Evolutionary conservation across 2,888 invertebrate species (phyloP).

Genomic region (Caenorhabditis sp.): DNA sequence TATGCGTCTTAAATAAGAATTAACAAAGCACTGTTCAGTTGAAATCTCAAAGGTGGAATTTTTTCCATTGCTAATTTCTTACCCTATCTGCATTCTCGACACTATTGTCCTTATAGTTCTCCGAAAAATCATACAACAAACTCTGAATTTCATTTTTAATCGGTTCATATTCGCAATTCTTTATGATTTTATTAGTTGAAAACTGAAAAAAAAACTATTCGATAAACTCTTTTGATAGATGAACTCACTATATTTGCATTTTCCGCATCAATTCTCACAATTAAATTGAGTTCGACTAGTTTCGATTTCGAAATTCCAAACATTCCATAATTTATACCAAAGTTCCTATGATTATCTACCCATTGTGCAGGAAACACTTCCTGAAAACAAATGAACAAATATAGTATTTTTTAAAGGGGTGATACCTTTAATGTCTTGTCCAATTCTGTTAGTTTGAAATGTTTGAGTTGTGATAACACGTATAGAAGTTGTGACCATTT

Average conservation of each 20-base stretch:
- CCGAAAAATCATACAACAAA: not conserved
- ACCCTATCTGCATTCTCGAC: not conserved
- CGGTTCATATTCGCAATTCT: not conserved
- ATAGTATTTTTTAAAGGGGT: no score
- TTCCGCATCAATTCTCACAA: conserved; percentile 4
- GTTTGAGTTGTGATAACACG: not conserved
- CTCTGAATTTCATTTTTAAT: not conserved
- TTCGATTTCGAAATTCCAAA: conserved; percentile 3
- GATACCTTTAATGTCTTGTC: not conserved
- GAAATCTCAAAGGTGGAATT: no score
- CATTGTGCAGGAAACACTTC: not conserved
- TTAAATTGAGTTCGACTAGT: conserved; percentile 3
- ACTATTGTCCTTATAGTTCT: not conserved
- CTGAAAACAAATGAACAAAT: not conserved
- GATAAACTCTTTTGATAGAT: no score
- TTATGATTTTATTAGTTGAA: not conserved
- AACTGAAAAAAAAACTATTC: not conserved
- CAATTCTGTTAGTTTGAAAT: not conserved
- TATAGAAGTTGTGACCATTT: conserved; percentile 4
- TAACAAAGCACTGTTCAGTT: not conserved
- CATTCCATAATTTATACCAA: not conserved
- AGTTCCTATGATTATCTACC: not conserved
- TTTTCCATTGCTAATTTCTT: no score
- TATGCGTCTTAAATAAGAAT: not conserved
- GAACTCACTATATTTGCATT: conserved; percentile 2